Evolutionary conservation across 2,797 vertebrate genomes (phyloP).

Genomic region (Propithecus perrieri): DNA sequence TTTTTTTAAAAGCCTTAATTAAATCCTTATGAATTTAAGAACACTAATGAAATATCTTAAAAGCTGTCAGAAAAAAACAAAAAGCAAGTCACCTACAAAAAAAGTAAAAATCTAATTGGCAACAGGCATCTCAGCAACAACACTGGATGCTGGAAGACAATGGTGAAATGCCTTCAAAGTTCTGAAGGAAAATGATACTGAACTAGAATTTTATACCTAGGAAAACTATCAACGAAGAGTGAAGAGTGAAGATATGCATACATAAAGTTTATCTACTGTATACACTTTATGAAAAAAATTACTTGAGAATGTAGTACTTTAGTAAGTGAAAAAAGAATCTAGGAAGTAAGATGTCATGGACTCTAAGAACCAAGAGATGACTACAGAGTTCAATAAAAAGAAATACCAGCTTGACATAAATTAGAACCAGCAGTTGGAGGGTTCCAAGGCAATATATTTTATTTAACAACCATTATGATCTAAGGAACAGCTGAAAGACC

Average conservation of each 20-base stretch:
- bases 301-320: neutral
- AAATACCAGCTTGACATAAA: neutral
- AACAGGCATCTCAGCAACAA: neutral
- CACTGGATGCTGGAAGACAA: neutral
- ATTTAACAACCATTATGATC: conserved; percentile 34
- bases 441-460: neutral
- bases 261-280: neutral
- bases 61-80: neutral
- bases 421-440: neutral
- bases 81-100: neutral
- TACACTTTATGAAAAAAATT: neutral
- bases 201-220: conserved; percentile 17
- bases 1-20: neutral
- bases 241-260: neutral
- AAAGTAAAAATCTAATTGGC: neutral
- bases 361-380: neutral
- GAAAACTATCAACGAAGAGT: neutral
- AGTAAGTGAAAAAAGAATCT: neutral
- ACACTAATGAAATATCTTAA: neutral
- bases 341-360: neutral
- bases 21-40: neutral
- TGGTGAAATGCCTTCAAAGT: neutral
- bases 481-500: neutral
- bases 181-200: neutral
- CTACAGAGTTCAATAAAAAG: neutral